Evolutionary conservation across 2,888 invertebrate species (phyloP).

Genomic region (Nineta flava): DNA sequence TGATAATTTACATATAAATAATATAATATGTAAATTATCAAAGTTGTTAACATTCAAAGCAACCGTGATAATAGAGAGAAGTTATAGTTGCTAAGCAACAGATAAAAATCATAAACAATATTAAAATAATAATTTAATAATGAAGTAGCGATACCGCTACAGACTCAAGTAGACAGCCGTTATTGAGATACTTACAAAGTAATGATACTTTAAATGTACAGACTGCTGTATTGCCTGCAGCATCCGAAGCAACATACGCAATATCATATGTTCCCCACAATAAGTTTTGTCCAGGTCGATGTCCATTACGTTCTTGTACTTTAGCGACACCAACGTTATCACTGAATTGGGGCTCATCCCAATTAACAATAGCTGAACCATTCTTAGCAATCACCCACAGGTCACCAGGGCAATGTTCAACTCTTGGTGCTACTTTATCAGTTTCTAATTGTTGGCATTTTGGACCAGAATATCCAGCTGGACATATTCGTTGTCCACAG

Average conservation of each 20-base stretch:
- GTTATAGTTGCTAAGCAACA: no score
- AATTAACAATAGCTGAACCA: slow-evolving; percentile 74
- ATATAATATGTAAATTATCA: no score
- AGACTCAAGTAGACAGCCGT: neutral
- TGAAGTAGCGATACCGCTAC: no score
- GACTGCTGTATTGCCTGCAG: slow-evolving; percentile 78
- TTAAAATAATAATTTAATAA: no score
- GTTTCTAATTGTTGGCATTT: slow-evolving; percentile 73
- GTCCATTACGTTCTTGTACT: slow-evolving; percentile 71
- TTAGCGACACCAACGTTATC: slow-evolving; percentile 73
- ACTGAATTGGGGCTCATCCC: slow-evolving; percentile 84
- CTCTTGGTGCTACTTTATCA: slow-evolving; percentile 70
- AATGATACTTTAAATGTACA: slow-evolving; percentile 87
- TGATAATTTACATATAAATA: no score
- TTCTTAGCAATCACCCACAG: slow-evolving; percentile 88
- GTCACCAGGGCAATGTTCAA: slow-evolving; percentile 85
- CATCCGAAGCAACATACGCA: slow-evolving; percentile 86
- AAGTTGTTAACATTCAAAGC: no score
- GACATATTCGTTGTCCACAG: slow-evolving; percentile 79
- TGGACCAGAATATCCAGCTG: slow-evolving; percentile 69
- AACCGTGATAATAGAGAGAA: no score
- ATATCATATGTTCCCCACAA: slow-evolving; percentile 87
- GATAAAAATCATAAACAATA: no score
- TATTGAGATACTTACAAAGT: slow-evolving; percentile 46
- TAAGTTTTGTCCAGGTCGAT: slow-evolving; percentile 72